These are phyloP conservation scores for Neoitamus cyanurus DNA, from an alignment of 2,888 invertebrate genomes.

Conservation along the genomic window DNA sequence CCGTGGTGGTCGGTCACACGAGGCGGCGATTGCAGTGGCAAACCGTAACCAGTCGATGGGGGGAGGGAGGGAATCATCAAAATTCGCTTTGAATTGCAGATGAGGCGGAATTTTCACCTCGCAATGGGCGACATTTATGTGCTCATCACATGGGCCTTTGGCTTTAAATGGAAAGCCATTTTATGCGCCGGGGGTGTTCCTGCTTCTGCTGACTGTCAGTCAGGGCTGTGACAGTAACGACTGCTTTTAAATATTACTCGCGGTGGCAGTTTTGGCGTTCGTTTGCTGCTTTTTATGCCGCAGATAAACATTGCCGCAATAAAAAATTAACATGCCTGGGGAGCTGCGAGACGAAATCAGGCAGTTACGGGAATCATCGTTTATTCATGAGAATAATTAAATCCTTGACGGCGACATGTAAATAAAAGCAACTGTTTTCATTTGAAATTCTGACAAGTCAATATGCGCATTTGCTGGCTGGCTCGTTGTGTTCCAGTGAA, in stretches of 20 bases:
- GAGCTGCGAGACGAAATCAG: not conserved
- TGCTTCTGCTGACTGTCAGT: not conserved
- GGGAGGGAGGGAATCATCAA: not conserved
- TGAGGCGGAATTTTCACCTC: not conserved
- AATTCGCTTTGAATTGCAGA: not conserved
- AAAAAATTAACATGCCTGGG: not conserved
- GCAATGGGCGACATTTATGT: not conserved
- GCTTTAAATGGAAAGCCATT: not conserved
- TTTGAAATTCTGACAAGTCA: not conserved
- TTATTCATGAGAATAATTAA: slow-evolving; percentile 1
- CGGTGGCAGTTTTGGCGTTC: not conserved
- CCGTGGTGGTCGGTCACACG: not conserved
- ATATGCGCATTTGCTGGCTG: not conserved
- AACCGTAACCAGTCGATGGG: not conserved
- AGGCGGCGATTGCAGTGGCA: not conserved
- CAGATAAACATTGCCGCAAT: not conserved
- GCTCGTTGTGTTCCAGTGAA: not conserved
- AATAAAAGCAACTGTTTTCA: not conserved
- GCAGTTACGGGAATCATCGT: not conserved
- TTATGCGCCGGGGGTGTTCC: not conserved
- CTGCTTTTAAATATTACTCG: not conserved
- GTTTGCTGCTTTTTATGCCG: not conserved
- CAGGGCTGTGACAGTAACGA: not conserved
- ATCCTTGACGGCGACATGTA: not conserved
- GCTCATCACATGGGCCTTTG: not conserved